These are phyloP conservation scores for Cyprinodon variegatus DNA, from an alignment of 2,113 vertebrate genomes.

Conservation along the genomic window DNA sequence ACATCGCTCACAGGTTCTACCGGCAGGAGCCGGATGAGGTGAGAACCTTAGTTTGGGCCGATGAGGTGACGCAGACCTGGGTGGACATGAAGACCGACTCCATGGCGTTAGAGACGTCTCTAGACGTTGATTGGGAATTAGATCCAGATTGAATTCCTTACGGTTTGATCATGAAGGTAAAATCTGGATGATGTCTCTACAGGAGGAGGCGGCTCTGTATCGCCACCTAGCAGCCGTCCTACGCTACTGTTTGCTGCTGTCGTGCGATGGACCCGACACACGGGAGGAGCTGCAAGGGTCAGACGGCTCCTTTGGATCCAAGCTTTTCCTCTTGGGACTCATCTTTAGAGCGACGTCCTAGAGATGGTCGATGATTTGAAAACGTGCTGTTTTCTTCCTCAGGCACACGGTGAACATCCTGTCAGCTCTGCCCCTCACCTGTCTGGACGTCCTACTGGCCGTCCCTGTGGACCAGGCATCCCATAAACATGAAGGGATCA, in stretches of 20 bases:
- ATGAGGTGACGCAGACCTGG: too few relatives aligned
- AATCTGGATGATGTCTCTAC: neutral
- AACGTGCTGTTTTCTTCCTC: neutral
- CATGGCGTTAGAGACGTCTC: too few relatives aligned
- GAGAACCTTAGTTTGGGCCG: neutral
- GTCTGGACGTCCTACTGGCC: constrained; percentile 76
- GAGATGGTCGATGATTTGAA: neutral
- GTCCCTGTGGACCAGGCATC: constrained; percentile 56
- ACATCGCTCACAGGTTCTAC: constrained; percentile 60
- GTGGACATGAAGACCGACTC: too few relatives aligned
- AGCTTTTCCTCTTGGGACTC: neutral
- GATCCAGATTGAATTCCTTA: neutral
- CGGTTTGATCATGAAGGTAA: neutral
- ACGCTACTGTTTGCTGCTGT: constrained; percentile 63
- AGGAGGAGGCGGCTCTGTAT: constrained; percentile 74
- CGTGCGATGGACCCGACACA: constrained; percentile 61
- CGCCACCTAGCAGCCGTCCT: constrained; percentile 71
- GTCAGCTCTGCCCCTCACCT: constrained; percentile 81
- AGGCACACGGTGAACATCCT: constrained; percentile 83
- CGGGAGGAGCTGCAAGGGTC: constrained; percentile 72
- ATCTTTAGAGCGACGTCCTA: neutral
- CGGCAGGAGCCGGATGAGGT: constrained; percentile 71
- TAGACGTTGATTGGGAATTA: too few relatives aligned
- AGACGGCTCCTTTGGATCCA: neutral
- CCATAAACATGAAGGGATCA: constrained; percentile 71